Evolutionary conservation across 2,888 invertebrate genomes (phyloP).

Genomic region (Stenotaenia linearis): DNA sequence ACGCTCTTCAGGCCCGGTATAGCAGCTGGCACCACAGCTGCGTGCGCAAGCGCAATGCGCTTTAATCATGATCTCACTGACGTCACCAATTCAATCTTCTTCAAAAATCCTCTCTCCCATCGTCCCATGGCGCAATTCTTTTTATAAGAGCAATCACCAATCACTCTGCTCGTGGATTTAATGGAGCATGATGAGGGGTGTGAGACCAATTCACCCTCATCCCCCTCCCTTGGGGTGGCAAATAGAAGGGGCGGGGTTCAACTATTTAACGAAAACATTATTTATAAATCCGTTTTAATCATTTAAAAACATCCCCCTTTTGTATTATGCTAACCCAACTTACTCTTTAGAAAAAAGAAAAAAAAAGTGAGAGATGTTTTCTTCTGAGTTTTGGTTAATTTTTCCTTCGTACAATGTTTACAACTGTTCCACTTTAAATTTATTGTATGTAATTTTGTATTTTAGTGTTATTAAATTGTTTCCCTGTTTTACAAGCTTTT

Average conservation of each 20-base stretch:
- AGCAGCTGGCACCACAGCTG: background rate
- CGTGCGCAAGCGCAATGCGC: background rate
- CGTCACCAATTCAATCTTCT: background rate
- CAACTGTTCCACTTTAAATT: no score
- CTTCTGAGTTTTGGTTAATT: no score
- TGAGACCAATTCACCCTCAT: background rate
- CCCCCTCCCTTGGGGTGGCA: background rate
- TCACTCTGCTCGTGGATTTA: background rate
- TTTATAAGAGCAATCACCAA: background rate
- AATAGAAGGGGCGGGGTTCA: background rate
- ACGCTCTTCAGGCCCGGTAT: background rate
- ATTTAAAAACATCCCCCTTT: background rate
- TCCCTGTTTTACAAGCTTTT: no score
- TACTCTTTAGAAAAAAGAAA: no score
- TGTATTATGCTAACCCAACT: no score
- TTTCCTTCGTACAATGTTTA: no score
- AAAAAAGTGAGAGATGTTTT: no score
- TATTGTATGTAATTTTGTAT: no score
- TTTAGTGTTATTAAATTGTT: no score
- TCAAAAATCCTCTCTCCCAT: background rate
- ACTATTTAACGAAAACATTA: background rate
- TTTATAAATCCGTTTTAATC: background rate
- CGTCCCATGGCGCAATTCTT: background rate
- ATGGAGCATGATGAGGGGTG: background rate
- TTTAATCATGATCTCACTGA: background rate